Base-by-base conservation (phyloP, 2,113 vertebrate species). In the Strigops habroptila region DNA sequence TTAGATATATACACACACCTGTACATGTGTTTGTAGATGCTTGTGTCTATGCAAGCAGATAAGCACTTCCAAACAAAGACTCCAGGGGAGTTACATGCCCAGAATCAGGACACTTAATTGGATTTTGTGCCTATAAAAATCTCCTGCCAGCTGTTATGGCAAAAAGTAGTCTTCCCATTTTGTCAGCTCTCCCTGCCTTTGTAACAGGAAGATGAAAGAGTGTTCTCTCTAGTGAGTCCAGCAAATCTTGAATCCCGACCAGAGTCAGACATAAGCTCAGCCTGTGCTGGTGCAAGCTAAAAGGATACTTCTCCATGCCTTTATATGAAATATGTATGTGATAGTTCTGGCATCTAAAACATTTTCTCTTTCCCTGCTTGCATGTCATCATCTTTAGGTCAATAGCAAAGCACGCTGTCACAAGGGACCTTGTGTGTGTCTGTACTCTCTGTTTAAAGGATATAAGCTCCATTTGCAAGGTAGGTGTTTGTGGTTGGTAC, bases 31-130 rank as follows among this genome's bases (percentile, higher is more conserved):
- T 93, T 94, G 68, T 88, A 82, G 63, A 80, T 80, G 52, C 31
- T 88, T 93, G 75, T 80, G 82, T 59, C 76, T 81, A 88, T 80
- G 90, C 86, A 97, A 87, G 53, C 82, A 91, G 86, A 95, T 86
- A 96, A 90, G 55, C 68, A 81, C 68, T 86, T 88, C 68, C 65
- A 74, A 94, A 90, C 75, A 91, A 94, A 80, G 17, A 52, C 63
- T 90, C 75, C 88, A 67, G 44, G 86, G 71, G 68, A 92, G 73
- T 88, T 93, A 94, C 82, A 90, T 81, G 76, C 76, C 63, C 94
- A 78, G 82, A 94, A 94, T 74, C 73, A 81, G 73, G 88, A 81
- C 79, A 95, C 19, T 86, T 95, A 81, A 81, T 86, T 92, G 64
- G 1, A n/a, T 88, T 95, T 83, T 70, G 37, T 77, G 49, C 80